phyloP scores from a whole-genome alignment of 2,113 vertebrate species.

The Talpa occidentalis region DNA sequence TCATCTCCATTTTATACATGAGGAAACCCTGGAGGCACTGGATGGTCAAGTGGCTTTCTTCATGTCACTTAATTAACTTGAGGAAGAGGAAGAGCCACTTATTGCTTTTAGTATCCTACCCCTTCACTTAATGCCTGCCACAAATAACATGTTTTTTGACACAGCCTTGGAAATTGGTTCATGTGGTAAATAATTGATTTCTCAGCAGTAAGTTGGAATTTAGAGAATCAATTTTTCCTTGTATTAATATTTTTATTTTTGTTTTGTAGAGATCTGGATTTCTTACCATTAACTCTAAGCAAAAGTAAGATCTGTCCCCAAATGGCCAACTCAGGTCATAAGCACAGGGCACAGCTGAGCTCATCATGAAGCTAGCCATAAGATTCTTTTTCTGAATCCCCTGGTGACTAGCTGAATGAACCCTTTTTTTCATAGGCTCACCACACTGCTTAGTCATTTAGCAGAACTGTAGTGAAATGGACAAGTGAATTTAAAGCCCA shows the following conservation, averaged over 20 bases:
- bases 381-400: not conserved
- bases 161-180: not conserved
- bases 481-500: slow-evolving; percentile 23
- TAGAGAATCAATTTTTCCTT: not conserved
- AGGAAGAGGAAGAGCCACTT: not conserved
- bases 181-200: too few species aligned
- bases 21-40: not conserved
- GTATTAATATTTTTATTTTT: not conserved
- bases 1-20: not conserved
- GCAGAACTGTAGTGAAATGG: not conserved
- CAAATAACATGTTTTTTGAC: not conserved
- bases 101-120: not conserved
- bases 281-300: not conserved
- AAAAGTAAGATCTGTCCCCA: not conserved
- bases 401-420: not conserved
- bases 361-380: not conserved
- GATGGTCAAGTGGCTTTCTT: not conserved
- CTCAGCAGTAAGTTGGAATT: not conserved
- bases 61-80: not conserved
- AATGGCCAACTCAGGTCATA: not conserved
- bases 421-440: not conserved
- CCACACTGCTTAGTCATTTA: slow-evolving; percentile 5
- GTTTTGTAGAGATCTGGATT: not conserved
- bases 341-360: not conserved
- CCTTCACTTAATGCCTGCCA: not conserved